Evolutionary conservation across 2,113 vertebrate species (phyloP), one percentile per base, ranked within the genome.

Genomic region (Grallaria varia): DNA sequence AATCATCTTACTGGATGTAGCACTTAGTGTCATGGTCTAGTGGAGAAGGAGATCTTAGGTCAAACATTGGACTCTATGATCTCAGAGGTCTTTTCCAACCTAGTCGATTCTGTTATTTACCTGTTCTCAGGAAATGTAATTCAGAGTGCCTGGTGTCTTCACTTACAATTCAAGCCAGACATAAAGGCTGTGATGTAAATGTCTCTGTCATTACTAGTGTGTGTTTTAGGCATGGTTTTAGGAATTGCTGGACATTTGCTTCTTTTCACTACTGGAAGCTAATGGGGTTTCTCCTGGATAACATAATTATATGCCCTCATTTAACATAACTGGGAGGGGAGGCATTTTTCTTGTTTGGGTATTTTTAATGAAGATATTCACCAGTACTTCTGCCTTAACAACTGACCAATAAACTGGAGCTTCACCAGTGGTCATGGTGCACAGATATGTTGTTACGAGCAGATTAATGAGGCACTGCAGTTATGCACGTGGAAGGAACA

Each of bases 251-350:
- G 33, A 33, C 30, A 44, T 24, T 31, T 21, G 8, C 11, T 59
- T 87, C 33, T 80, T 94, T 75, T 93, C 28, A 15, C 24, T 45
- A 17, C 24, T 39, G 21, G 71, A 85, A 79, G 15, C 9, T 79
- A 37, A 56, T 7, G 8, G 59, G 50, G 6, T 22, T 87, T 80
- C 35, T 59, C 28, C 30, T 73, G 63, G 25, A 42, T 58, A 20
- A 58, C 15, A 39, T 49, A 60, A 73, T 2, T 66, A 4, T 14
- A 13, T 40, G 31, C 12, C 52, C 39, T 35, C 10, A 3, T 76
- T 44, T 59, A 64, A 72, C 10, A 39, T 49, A 82, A 35, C 33
- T 42, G 0, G 0, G 37, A 6, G 8, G 14, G 12, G 1, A 4
- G 4, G 15, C 17, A 14, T 50, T 64, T 24, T 59, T 3, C 17